Conservation (phyloP, 2,113 vertebrate species). For the Forbesichthys papilliferus region DNA sequence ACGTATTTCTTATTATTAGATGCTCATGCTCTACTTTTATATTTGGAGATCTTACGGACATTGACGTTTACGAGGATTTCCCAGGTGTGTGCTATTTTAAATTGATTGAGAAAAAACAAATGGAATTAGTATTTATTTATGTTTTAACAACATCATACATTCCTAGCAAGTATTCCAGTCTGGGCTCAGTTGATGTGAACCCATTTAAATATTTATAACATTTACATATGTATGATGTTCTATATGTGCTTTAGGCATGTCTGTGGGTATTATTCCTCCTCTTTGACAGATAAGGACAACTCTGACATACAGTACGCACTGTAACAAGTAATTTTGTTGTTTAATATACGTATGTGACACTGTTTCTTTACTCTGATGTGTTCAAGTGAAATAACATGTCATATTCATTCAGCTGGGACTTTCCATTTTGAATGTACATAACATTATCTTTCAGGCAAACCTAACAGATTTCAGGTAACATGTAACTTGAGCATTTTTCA, state of each 20-base stretch:
- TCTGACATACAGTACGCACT: too few relatives aligned
- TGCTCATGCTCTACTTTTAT: slow-evolving; percentile 38
- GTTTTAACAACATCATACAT: slow-evolving; percentile 5
- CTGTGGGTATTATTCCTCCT: slow-evolving; percentile 19
- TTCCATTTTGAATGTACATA: too few relatives aligned
- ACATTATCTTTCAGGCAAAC: too few relatives aligned
- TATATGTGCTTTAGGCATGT: neutral
- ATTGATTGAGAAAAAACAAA: too few relatives aligned
- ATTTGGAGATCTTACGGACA: slow-evolving; percentile 31
- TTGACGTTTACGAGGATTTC: too few relatives aligned
- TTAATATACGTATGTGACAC: slow-evolving; percentile 25
- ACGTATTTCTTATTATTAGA: slow-evolving; percentile 21
- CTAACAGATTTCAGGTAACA: too few relatives aligned
- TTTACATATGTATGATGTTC: neutral
- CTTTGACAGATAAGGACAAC: too few relatives aligned
- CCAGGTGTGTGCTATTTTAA: too few relatives aligned
- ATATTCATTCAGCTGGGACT: too few relatives aligned
- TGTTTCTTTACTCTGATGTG: too few relatives aligned
- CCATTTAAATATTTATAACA: slow-evolving; percentile 1
- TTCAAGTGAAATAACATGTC: too few relatives aligned
- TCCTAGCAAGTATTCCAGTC: neutral
- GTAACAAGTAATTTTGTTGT: slow-evolving; percentile 45
- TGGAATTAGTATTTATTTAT: slow-evolving; percentile 34
- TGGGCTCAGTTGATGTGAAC: slow-evolving; percentile 34
- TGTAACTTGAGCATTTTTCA: too few relatives aligned